Base-by-base conservation (phyloP, 2,888 invertebrate species). In the Lithodes maja region DNA sequence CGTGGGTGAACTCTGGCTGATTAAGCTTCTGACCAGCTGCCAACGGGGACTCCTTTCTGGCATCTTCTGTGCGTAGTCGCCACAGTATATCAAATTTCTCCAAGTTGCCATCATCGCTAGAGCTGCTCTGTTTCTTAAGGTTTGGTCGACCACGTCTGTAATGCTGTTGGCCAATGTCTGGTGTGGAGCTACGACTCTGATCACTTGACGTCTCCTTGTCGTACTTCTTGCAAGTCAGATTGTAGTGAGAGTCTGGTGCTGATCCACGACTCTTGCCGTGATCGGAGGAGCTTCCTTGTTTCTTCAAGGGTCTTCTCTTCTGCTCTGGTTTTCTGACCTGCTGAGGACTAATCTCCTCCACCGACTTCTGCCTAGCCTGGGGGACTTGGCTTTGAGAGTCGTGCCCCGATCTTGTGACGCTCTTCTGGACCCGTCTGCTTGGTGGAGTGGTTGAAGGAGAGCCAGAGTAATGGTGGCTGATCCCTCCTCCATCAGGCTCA, bases 31-130 rank as follows among this genome's bases (percentile, higher is more conserved):
- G 69, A 7, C 15, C 61, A 71, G 74, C 17, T 1, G 61, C 74
- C 9, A 88, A 33, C 5, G 88, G 88, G 61, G 88, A 88, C 71
- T 49, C 75, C 68, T 88, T 81, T 54, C 80, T 79, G 49, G 12
- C n/a, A 15, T 81, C 83, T 69, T 88, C 84, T n/a, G 80, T 9
- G 5, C 84, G 83, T 7, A 81, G 61, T 17, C 84, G 84, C 88
- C 88, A 88, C 55, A 88, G 79, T 12, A 88, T 88, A 79, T 88
- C 88, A 84, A 88, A 88, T 33, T 50, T 88, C n/a, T 83, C 87
- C 2, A 17, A 74, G 79, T 17, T 52, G 17, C n/a, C 54, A 17
- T 88, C 84, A 33, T 84, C 84, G 75, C 74, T 74, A 33, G 80
- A 80, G 74, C 80, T 84, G 74, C 87, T 87, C 54, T 84, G 84